Base-by-base conservation (phyloP, 1,140 invertebrate species). In the Drosophila trapezifrons region DNA sequence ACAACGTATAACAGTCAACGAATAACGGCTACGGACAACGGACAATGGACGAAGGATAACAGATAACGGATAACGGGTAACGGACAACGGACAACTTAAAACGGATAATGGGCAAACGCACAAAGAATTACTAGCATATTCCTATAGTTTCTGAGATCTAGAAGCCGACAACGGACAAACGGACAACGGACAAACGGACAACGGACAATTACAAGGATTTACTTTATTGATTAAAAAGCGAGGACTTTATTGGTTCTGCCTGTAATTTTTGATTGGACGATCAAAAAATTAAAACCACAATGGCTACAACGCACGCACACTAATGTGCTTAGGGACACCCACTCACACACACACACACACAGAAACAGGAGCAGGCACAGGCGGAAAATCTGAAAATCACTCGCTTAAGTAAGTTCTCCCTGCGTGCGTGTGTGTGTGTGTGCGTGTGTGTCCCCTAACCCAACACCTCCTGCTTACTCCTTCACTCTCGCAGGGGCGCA, bases 311-410 rank as follows among this genome's bases (percentile, higher is more conserved):
- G 63, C 18, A 45, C 57, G 42, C 57, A 72, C 37, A 57, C 51
- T 40, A 49, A 58, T n/a, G 60, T 35, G 45, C 37, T 59, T 57
- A 22, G 62, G 40, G 45, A 54, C 59, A 37, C 15, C 3, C 38
- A 38, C 43, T 40, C 37, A 42, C 58, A 29, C 51, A 40, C 15
- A 20, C 10, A 12, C 27, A 17, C 27, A 46, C n/a, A n/a, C n/a
- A n/a, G n/a, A n/a, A n/a, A n/a, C n/a, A n/a, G n/a, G n/a, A 32
- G 17, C 35, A 62, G 18, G 55, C n/a, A 43, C 45, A 59, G 52
- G 76, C 64, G 79, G 76, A 76, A 85, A 85, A 86, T 87, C 84
- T 83, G 80, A 73, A 87, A 87, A 87, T 87, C 84, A 87, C 71
- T 87, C 69, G 79, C 79, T 83, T 83, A 87, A 87, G 83, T 74